Conservation (phyloP, 2,113 vertebrate genomes). For the Fulmarus glacialis region DNA sequence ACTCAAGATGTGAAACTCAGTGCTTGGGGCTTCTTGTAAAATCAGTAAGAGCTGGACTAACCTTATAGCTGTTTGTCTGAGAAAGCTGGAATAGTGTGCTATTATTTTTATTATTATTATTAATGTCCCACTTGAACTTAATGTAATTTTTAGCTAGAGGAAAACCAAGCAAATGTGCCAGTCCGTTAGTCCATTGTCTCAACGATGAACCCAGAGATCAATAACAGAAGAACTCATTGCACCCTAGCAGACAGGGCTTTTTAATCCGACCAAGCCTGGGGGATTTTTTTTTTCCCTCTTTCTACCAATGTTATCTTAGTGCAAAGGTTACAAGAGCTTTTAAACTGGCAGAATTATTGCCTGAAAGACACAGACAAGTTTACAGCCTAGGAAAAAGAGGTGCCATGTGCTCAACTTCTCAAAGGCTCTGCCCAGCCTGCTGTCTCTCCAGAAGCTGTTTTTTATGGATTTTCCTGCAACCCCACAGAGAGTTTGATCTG, state of each 20-base stretch:
- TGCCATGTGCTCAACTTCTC: neutral
- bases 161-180: neutral
- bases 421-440: neutral
- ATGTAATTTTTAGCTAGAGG: neutral
- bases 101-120: neutral
- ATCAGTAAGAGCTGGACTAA: neutral
- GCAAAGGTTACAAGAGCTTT: slow-evolving; percentile 13
- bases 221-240: neutral
- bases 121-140: neutral
- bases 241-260: neutral
- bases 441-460: neutral
- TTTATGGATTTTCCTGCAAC: neutral
- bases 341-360: neutral
- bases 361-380: neutral
- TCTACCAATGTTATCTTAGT: neutral
- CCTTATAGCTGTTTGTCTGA: neutral
- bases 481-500: neutral
- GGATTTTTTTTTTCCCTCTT: neutral
- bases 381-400: neutral
- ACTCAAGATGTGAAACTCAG: neutral
- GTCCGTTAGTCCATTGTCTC: neutral
- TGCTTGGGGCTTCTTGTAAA: neutral
- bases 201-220: neutral
- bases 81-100: neutral
- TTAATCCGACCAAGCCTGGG: neutral